Evolutionary conservation across 2,888 invertebrate genomes (phyloP), one percentile per base, ranked within the genome.

Genomic region (Chelonus formosanus): DNA sequence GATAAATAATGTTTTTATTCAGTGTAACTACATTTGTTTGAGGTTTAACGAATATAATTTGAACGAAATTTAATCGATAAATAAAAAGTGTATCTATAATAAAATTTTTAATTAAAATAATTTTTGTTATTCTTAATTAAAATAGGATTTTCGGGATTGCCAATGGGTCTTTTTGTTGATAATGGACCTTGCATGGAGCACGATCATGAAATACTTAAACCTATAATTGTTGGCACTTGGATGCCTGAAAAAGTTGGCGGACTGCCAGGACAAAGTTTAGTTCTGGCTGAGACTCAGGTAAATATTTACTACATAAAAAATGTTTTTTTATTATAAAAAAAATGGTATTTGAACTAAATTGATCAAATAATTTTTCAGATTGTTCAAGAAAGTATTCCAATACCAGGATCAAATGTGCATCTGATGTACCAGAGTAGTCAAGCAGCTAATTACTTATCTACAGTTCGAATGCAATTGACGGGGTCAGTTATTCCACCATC

Each of bases 401-500:
- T 98, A 73, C 97, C 97, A 4, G 97, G 96, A 53, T 97, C 97
- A 5, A 92, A 93, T 73, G 90, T 98, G 5, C 94, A 96, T 83
- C 88, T 99, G 73, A 94, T 98, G 77, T 98, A 99, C 86, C 94
- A 96, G 82, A 97, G 97, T 74, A 96, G 96, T 60, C 94, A 97
- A 85, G 93, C 97, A 0, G 92, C 95, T 3, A 98, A 97, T 52
- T 98, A 97, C 85, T 87, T 96, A 73, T 97, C 98, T 60, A 95
- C 95, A 58, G 93, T 99, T 63, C 92, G 95, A 74, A 92, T 97
- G 87, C 91, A 93, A 78, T 86, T 97, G 60, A 96, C 97, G 3
- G 91, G 92, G 3, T 89, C 90, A 55, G 85, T 88, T 40, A 91
- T 96, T 61, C 96, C 97, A 10, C 88, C 89, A 58, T 90, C 93